Conservation (phyloP, 2,113 vertebrate genomes). For the zebrafish (Danio rerio) region DNA sequence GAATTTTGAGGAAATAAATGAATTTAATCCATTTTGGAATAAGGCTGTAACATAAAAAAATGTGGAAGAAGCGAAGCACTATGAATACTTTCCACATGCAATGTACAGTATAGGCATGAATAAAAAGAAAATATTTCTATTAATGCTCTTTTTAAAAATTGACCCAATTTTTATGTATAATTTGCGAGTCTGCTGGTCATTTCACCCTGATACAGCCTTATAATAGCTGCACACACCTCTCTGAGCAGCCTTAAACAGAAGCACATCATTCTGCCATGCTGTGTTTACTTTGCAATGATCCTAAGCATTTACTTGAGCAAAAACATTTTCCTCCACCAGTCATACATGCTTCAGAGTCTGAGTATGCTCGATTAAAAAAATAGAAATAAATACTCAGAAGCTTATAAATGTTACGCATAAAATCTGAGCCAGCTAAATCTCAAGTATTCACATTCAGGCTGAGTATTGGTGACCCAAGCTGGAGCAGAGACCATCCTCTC, state of each 20-base stretch:
- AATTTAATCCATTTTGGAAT: too few relatives aligned
- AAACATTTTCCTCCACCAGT: not conserved
- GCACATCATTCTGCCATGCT: constrained; percentile 34
- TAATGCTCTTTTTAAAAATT: not conserved
- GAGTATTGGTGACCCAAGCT: constrained; percentile 63
- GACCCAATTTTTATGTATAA: constrained; percentile 40
- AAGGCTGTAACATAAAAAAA: too few relatives aligned
- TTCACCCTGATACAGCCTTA: not conserved
- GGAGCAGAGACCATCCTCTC: constrained; percentile 55
- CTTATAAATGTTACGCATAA: constrained; percentile 32
- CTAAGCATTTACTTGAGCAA: constrained; percentile 3
- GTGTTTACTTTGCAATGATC: constrained; percentile 10
- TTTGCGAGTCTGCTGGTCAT: not conserved
- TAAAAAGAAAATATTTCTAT: too few relatives aligned
- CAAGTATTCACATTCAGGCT: constrained; percentile 7
- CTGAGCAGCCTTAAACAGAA: not conserved
- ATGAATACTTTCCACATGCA: too few relatives aligned
- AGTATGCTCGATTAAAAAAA: constrained; percentile 22
- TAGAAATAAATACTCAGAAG: not conserved
- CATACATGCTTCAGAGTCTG: not conserved
- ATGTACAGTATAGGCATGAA: too few relatives aligned
- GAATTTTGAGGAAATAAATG: too few relatives aligned
- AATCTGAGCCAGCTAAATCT: constrained; percentile 24
- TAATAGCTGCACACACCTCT: not conserved
- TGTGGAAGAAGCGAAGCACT: too few relatives aligned